phyloP scores from a whole-genome alignment of 2,113 vertebrate genomes.

The Emydura subglobosa region DNA sequence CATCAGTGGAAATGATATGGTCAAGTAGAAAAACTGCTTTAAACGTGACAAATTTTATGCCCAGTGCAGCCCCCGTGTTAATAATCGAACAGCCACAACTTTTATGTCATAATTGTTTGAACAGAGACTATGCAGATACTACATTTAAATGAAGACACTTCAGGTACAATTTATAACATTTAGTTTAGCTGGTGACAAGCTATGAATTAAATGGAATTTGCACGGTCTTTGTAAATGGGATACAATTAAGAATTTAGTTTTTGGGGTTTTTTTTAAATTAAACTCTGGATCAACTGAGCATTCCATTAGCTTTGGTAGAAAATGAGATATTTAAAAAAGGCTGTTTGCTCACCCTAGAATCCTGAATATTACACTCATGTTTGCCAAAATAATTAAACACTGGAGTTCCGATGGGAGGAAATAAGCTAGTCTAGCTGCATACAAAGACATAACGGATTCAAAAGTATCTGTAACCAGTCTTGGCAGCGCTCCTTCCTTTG shows the following conservation, averaged over 20 bases:
- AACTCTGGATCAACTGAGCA: background rate
- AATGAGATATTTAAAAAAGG: background rate
- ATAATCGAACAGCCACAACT: background rate
- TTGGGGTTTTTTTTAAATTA: background rate
- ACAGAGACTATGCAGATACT: background rate
- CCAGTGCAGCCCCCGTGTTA: background rate
- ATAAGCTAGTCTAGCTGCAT: background rate
- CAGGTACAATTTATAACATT: background rate
- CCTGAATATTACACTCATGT: background rate
- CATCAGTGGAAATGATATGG: background rate
- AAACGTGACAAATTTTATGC: background rate
- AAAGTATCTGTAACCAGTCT: background rate
- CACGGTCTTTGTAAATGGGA: background rate
- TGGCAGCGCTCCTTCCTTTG: rapidly evolving
- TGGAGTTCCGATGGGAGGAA: background rate
- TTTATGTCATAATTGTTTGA: background rate
- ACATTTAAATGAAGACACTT: background rate
- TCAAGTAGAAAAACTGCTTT: background rate
- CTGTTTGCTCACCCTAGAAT: background rate
- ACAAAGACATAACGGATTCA: background rate
- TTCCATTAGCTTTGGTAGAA: background rate
- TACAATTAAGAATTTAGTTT: background rate
- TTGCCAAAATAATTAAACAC: background rate
- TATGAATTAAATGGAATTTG: background rate
- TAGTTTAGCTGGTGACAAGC: background rate